Evolutionary conservation across 2,797 vertebrate genomes (phyloP).

Genomic region (Paedocypris micromegethes): DNA sequence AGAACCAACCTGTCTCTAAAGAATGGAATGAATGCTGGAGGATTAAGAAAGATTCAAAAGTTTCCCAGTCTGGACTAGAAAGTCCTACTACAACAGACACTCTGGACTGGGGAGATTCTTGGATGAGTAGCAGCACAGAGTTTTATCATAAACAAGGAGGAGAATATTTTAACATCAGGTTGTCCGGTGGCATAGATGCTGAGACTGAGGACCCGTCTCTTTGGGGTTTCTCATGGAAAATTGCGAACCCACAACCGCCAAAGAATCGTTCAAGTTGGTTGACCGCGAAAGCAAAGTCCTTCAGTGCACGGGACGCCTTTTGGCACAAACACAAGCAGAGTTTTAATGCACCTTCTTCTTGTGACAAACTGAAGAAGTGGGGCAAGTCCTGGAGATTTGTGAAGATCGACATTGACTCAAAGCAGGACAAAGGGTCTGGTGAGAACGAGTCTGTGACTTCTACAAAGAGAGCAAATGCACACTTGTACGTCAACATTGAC

Average conservation of each 20-base stretch:
- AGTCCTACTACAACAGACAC: neutral
- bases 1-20: conserved; percentile 40
- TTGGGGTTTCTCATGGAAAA: conserved; percentile 57
- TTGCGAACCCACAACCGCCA: conserved; percentile 56
- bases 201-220: conserved; percentile 39
- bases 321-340: conserved; percentile 43
- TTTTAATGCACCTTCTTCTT: conserved; percentile 18
- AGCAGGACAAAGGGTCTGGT: neutral
- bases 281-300: conserved; percentile 35
- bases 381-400: conserved; percentile 47
- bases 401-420: conserved; percentile 30
- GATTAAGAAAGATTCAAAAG: conserved; percentile 8
- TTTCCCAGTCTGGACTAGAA: conserved; percentile 12
- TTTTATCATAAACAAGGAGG: conserved; percentile 20
- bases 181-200: neutral
- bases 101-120: conserved; percentile 37
- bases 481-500: conserved; percentile 10
- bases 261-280: conserved; percentile 46
- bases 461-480: neutral
- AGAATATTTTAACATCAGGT: conserved; percentile 4
- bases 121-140: conserved; percentile 29
- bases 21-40: conserved; percentile 55
- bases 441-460: conserved; percentile 12
- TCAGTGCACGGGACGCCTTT: conserved; percentile 32
- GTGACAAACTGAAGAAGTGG: conserved; percentile 49